phyloP scores from a whole-genome alignment of 2,888 invertebrate species.

The Drosophila meridiana region DNA sequence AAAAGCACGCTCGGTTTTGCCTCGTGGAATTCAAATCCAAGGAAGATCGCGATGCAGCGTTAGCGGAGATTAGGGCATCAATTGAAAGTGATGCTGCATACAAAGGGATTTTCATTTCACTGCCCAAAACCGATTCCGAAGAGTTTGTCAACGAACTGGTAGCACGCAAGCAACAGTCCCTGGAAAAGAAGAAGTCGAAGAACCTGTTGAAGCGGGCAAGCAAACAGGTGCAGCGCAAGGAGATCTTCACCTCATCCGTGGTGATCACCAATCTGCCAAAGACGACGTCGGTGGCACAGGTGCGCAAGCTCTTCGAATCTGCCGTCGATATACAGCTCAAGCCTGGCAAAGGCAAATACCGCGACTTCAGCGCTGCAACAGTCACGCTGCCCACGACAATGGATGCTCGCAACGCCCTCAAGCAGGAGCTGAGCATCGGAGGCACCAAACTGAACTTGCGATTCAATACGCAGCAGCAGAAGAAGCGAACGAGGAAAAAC shows the following conservation, averaged over 20 bases:
- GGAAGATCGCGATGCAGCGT: slow-evolving; percentile 73
- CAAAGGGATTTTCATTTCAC: slow-evolving; percentile 67
- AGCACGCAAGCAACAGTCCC: slow-evolving; percentile 68
- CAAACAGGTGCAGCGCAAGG: slow-evolving; percentile 55
- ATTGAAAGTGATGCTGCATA: slow-evolving; percentile 47
- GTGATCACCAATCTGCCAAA: slow-evolving; percentile 81
- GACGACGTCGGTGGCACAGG: slow-evolving; percentile 65
- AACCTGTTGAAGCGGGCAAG: slow-evolving; percentile 66
- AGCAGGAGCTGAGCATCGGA: slow-evolving; percentile 61
- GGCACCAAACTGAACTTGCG: slow-evolving; percentile 68
- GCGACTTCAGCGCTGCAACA: slow-evolving; percentile 69
- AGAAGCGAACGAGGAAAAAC: slow-evolving; percentile 31
- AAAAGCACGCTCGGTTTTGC: slow-evolving; percentile 82
- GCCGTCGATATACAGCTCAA: slow-evolving; percentile 82
- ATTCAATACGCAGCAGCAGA: slow-evolving; percentile 67
- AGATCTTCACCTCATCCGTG: slow-evolving; percentile 76
- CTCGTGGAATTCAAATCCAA: slow-evolving; percentile 74
- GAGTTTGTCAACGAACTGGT: slow-evolving; percentile 75
- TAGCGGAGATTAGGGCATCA: slow-evolving; percentile 52
- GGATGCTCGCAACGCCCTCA: slow-evolving; percentile 74
- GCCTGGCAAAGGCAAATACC: slow-evolving; percentile 59
- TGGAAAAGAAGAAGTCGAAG: slow-evolving; percentile 74
- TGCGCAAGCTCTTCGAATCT: slow-evolving; percentile 76
- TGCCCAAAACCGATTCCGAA: slow-evolving; percentile 78
- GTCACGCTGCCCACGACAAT: slow-evolving; percentile 78